Evolutionary conservation across 1,140 invertebrate genomes (phyloP).

Genomic region (Nixonia krombeini): DNA sequence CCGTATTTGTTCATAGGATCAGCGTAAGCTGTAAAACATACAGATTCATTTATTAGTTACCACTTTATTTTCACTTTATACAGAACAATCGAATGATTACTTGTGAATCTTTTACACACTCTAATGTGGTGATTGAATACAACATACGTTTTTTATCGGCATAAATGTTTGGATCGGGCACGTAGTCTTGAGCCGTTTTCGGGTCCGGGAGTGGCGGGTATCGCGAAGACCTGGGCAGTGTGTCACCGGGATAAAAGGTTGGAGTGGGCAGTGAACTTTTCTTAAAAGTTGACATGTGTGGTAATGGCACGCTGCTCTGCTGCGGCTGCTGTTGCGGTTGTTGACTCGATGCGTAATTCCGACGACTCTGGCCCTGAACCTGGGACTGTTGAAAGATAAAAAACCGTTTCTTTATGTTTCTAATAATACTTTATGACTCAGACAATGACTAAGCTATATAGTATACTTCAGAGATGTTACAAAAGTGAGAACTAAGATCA

Average conservation of each 20-base stretch:
- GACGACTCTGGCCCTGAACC: slow-evolving; percentile 29
- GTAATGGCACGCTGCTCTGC: slow-evolving; percentile 50
- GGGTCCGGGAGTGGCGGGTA: slow-evolving; percentile 37
- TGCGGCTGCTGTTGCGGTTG: slow-evolving; percentile 32
- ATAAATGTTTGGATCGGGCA: slow-evolving; percentile 58
- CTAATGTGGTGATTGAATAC: too few relatives aligned
- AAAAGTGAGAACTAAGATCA: too few relatives aligned
- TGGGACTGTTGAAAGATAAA: too few relatives aligned
- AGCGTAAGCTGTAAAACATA: not conserved
- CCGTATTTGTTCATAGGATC: slow-evolving; percentile 17
- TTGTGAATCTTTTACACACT: not conserved
- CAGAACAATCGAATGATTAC: too few relatives aligned
- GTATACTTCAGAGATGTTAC: too few relatives aligned
- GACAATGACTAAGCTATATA: too few relatives aligned
- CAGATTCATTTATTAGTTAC: not conserved
- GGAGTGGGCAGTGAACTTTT: slow-evolving; percentile 61
- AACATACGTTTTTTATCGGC: slow-evolving; percentile 35
- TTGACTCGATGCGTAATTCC: slow-evolving; percentile 18
- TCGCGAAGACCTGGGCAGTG: slow-evolving; percentile 40
- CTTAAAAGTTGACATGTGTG: slow-evolving; percentile 67
- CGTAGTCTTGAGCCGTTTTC: slow-evolving; percentile 48
- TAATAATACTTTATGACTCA: too few relatives aligned
- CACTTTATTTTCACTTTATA: too few relatives aligned
- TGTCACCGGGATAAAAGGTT: slow-evolving; percentile 53
- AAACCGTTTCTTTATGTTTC: too few relatives aligned